Evolutionary conservation across 1,140 invertebrate genomes (phyloP).

Genomic region (Drosophila sulfurigaster): DNA sequence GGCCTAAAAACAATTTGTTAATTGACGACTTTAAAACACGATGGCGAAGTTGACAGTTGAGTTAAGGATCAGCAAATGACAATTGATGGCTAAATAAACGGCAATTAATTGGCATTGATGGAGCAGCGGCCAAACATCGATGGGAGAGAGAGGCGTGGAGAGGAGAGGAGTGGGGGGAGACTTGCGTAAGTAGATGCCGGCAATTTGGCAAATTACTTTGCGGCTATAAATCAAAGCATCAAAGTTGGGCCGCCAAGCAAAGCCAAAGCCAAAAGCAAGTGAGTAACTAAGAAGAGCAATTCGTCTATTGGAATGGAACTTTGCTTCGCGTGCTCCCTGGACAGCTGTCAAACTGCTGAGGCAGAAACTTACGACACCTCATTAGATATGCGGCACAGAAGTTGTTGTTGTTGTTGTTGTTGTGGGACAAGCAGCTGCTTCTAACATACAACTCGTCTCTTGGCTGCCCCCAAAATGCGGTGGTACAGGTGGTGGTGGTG

Average conservation of each 20-base stretch:
- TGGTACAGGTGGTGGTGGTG: conserved; percentile 44
- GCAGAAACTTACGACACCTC: conserved; percentile 59
- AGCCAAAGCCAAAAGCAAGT: conserved; percentile 20
- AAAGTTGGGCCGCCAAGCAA: conserved; percentile 18
- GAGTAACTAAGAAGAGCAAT: conserved; percentile 40
- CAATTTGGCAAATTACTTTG: conserved; percentile 64
- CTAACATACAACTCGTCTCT: not conserved
- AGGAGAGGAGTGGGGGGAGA: not conserved
- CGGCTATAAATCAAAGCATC: conserved; percentile 70
- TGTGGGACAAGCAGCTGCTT: conserved; percentile 24
- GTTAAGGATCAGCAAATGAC: conserved; percentile 37
- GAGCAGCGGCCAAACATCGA: conserved; percentile 23
- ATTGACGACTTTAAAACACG: conserved; percentile 39
- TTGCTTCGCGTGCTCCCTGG: conserved; percentile 36
- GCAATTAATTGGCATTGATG: conserved; percentile 77
- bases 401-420: conserved; percentile 2
- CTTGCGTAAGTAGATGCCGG: not conserved
- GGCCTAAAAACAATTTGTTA: conserved; percentile 47
- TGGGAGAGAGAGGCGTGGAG: not conserved
- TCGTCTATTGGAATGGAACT: conserved; percentile 27
- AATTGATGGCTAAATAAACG: conserved; percentile 75
- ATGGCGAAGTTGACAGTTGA: conserved; percentile 48
- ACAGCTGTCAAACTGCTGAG: conserved; percentile 61
- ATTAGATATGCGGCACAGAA: conserved; percentile 56
- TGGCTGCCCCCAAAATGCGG: not conserved